These are phyloP conservation scores for Nothoprocta perdicaria DNA, from an alignment of 2,113 vertebrate genomes.

Conservation along the genomic window DNA sequence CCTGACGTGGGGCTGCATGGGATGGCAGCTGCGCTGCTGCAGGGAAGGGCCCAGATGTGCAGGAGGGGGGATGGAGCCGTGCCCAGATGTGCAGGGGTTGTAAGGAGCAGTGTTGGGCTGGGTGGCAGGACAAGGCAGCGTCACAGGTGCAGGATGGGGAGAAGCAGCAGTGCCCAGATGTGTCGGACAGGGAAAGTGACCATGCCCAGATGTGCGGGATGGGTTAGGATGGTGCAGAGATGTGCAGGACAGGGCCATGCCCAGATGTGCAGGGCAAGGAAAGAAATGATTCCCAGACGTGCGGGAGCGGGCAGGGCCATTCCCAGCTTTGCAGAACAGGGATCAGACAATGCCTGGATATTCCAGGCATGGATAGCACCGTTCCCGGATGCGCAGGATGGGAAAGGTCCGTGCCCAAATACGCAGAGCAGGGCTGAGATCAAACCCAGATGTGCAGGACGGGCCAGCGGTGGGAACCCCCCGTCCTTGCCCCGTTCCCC, in stretches of 20 bases:
- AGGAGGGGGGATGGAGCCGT: no score
- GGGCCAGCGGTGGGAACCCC: not conserved
- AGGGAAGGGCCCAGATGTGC: not conserved
- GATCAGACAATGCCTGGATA: fast-evolving
- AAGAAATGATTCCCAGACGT: fast-evolving
- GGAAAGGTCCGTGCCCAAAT: not conserved
- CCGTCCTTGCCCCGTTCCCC: conserved; percentile 78
- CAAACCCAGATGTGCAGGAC: not conserved
- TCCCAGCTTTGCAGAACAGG: not conserved
- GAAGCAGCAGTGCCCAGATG: no score
- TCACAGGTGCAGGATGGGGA: not conserved
- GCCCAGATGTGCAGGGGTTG: not conserved
- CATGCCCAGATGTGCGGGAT: not conserved
- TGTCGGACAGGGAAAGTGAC: no score
- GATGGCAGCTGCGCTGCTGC: not conserved
- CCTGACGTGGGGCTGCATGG: no score
- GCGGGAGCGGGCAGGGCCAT: not conserved
- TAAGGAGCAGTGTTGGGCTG: no score
- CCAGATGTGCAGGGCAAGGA: not conserved
- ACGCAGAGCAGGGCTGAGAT: not conserved
- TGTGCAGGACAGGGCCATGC: no score
- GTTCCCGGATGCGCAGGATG: not conserved
- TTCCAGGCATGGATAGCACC: fast-evolving
- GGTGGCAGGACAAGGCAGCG: no score
- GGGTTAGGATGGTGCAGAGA: no score